Percentiles rank a stretch among this genome's conserved stretches.
Conservation (phyloP, 2,888 invertebrate genomes). For the Stenurella melanura region DNA sequence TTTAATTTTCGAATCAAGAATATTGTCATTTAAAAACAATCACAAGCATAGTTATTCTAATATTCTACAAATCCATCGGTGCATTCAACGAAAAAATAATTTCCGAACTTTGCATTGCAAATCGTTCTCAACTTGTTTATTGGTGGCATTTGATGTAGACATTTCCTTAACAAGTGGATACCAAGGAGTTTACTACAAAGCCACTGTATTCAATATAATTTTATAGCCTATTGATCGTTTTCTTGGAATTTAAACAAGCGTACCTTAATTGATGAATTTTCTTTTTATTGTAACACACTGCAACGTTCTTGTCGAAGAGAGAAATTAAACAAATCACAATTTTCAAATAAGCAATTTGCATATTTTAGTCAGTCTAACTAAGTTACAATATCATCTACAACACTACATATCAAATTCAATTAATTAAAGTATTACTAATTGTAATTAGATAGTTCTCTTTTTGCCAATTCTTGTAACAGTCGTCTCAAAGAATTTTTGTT, state of each 20-base stretch:
- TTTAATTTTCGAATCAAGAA: too few species aligned
- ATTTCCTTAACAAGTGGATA: slow-evolving; percentile 22
- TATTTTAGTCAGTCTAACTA: background rate
- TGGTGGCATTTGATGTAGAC: slow-evolving; percentile 10
- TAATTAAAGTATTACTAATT: background rate
- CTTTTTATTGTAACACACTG: slow-evolving; percentile 1
- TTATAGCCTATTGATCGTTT: slow-evolving; percentile 39
- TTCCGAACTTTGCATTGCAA: background rate
- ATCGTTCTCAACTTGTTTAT: slow-evolving; percentile 3
- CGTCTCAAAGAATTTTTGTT: too few species aligned
- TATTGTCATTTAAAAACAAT: too few species aligned
- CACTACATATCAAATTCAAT: background rate
- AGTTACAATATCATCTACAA: background rate
- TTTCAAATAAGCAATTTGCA: slow-evolving; percentile 11
- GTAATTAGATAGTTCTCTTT: too few species aligned
- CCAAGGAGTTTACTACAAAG: slow-evolving; percentile 10
- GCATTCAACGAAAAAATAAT: background rate
- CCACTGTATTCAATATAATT: slow-evolving; percentile 35
- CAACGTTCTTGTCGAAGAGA: background rate
- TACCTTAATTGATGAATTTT: slow-evolving; percentile 12
- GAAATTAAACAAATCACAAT: slow-evolving; percentile 8
- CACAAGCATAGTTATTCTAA: background rate
- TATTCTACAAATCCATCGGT: background rate
- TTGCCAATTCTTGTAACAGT: too few species aligned
- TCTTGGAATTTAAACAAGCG: slow-evolving; percentile 27